phyloP scores from a whole-genome alignment of 1,140 invertebrate species.

The Matsumurasca onukii region DNA sequence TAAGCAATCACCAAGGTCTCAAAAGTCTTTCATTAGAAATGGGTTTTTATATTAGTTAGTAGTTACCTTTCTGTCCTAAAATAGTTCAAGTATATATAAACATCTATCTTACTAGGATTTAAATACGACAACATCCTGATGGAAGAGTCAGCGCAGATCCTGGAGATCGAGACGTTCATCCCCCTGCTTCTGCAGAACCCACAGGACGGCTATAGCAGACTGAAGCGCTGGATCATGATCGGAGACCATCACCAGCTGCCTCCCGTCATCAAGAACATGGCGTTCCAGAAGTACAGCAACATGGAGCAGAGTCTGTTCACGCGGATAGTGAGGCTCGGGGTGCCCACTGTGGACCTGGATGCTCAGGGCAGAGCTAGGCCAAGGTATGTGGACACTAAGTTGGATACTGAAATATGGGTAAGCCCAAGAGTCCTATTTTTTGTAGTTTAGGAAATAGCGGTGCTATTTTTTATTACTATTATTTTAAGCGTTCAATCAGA shows the following conservation, averaged over 20 bases:
- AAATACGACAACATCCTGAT: slow-evolving; percentile 99
- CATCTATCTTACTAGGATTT: no score
- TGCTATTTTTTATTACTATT: no score
- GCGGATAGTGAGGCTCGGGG: slow-evolving; percentile 91
- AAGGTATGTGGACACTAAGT: no score
- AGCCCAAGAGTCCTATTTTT: no score
- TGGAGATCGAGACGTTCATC: slow-evolving; percentile 99
- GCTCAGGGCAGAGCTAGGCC: slow-evolving; percentile 94
- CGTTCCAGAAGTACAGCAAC: slow-evolving; percentile 99
- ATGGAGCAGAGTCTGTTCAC: slow-evolving; percentile 99
- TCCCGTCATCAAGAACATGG: slow-evolving; percentile 99
- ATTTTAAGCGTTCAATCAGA: no score
- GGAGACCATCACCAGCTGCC: slow-evolving; percentile 99
- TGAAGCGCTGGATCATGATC: slow-evolving; percentile 99
- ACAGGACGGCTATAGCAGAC: slow-evolving; percentile 89
- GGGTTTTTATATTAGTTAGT: no score
- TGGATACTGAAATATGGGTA: no score
- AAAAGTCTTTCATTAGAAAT: no score
- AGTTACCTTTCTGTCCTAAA: no score
- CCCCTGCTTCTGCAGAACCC: slow-evolving; percentile 97
- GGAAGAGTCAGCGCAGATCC: slow-evolving; percentile 98
- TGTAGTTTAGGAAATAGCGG: no score
- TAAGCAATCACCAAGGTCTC: no score
- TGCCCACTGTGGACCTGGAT: slow-evolving; percentile 96
- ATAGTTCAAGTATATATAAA: no score